phyloP scores from a whole-genome alignment of 2,113 vertebrate species.

The Pholis gunnellus region DNA sequence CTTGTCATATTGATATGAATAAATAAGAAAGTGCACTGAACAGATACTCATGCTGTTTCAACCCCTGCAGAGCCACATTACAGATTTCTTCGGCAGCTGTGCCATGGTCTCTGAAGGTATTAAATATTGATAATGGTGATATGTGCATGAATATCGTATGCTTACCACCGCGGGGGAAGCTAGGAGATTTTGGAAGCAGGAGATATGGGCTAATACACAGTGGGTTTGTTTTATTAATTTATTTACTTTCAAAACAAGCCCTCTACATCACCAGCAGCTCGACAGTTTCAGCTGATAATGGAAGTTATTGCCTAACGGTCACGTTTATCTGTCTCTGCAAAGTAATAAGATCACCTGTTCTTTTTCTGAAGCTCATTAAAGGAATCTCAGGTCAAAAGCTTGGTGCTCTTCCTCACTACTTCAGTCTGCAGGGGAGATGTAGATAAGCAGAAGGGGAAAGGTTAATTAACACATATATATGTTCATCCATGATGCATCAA shows the following conservation, averaged over 20 bases:
- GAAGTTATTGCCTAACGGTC: background rate
- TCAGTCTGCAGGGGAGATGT: background rate
- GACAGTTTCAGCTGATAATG: background rate
- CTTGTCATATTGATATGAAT: conserved; percentile 50
- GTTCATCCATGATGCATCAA: background rate
- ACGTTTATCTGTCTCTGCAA: conserved; percentile 9
- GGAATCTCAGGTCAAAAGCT: background rate
- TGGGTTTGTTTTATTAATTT: conserved; percentile 39
- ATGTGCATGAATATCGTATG: conserved; percentile 54
- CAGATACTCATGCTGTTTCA: conserved; percentile 21
- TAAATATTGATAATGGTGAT: conserved; percentile 75
- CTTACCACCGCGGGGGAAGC: conserved; percentile 31
- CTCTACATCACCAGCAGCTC: background rate
- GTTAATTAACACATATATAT: conserved; percentile 29
- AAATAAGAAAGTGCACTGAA: conserved; percentile 20
- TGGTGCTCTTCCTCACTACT: background rate
- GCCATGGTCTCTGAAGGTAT: conserved; percentile 50
- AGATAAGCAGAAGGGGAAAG: conserved; percentile 1
- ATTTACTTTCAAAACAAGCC: conserved; percentile 20
- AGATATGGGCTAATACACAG: conserved; percentile 56
- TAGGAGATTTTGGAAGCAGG: conserved; percentile 29
- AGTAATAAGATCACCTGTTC: background rate
- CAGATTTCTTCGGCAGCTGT: conserved; percentile 57
- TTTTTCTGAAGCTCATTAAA: background rate
- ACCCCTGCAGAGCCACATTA: conserved; percentile 45